Evolutionary conservation across 1,140 invertebrate genomes (phyloP).

Genomic region (Goniozus legneri): DNA sequence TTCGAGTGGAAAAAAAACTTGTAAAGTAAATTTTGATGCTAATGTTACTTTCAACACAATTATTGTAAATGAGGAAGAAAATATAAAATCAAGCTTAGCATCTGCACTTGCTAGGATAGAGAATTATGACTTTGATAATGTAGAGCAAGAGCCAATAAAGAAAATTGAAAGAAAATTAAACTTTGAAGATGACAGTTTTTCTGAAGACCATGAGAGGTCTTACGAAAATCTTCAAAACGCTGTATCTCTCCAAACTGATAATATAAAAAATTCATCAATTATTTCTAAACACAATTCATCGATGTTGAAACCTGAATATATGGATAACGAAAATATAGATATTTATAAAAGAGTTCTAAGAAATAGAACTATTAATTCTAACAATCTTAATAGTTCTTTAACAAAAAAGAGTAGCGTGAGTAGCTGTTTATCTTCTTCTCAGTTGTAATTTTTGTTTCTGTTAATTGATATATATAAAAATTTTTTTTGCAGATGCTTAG

Average conservation of each 20-base stretch:
- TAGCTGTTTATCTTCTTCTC: too few species aligned
- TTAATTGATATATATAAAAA: neutral
- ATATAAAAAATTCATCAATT: too few species aligned
- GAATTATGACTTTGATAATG: constrained; percentile 14
- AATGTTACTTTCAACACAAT: constrained; percentile 19
- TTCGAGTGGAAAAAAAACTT: neutral
- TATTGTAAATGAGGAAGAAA: constrained; percentile 17
- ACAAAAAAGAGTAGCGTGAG: neutral
- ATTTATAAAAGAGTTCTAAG: neutral
- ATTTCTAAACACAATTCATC: too few species aligned
- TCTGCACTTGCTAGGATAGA: constrained; percentile 24
- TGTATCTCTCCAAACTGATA: too few species aligned
- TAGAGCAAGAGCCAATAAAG: constrained; percentile 4
- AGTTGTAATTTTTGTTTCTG: too few species aligned
- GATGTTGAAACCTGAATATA: too few species aligned
- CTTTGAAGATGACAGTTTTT: constrained; percentile 28
- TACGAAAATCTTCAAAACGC: too few species aligned
- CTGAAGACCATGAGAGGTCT: too few species aligned
- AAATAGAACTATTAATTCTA: neutral
- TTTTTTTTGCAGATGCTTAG: neutral
- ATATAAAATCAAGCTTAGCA: constrained; percentile 15
- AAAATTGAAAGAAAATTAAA: constrained; percentile 25
- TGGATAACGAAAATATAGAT: neutral
- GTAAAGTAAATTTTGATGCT: constrained; percentile 31
- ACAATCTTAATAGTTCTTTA: neutral